phyloP scores from a whole-genome alignment of 2,888 invertebrate genomes.

The Brachylomia viminalis region DNA sequence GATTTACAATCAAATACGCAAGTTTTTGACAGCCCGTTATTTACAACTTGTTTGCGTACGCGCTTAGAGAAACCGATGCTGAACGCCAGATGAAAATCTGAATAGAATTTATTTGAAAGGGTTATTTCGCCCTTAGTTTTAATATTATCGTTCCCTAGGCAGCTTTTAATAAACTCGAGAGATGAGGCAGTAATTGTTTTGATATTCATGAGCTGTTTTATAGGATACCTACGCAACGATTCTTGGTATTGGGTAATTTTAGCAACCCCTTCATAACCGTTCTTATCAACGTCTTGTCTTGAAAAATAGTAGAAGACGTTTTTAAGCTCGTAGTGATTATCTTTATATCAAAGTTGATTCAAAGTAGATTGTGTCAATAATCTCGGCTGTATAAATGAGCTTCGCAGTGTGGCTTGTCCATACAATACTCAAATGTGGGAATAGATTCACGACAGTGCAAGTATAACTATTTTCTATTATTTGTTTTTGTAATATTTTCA shows the following conservation, averaged over 20 bases:
- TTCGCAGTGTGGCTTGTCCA: background rate
- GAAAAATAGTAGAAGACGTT: background rate
- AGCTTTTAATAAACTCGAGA: conserved; percentile 11
- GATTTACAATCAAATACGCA: conserved; percentile 52
- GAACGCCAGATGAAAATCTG: conserved; percentile 31
- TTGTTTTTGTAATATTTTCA: conserved; percentile 15
- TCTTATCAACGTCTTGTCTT: background rate
- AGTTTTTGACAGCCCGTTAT: conserved; percentile 56
- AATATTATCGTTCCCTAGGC: conserved; percentile 23
- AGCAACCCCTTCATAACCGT: background rate
- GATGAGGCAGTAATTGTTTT: conserved; percentile 22
- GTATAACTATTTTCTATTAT: background rate
- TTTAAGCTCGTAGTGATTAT: background rate
- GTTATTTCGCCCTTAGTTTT: conserved; percentile 20
- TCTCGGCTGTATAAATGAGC: background rate
- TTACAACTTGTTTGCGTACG: conserved; percentile 42
- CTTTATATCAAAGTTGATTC: background rate
- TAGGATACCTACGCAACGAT: background rate
- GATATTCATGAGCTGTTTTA: conserved; percentile 30
- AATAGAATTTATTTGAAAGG: conserved; percentile 42
- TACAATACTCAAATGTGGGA: background rate
- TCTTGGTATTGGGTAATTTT: conserved; percentile 2
- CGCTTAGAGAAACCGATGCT: conserved; percentile 27
- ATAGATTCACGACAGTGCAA: background rate
- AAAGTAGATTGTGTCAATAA: background rate